A percentile compares a stretch with the other conserved stretches of the same genome.
phyloP scores from a whole-genome alignment of 2,113 vertebrate species.

The Platichthys stellatus region DNA sequence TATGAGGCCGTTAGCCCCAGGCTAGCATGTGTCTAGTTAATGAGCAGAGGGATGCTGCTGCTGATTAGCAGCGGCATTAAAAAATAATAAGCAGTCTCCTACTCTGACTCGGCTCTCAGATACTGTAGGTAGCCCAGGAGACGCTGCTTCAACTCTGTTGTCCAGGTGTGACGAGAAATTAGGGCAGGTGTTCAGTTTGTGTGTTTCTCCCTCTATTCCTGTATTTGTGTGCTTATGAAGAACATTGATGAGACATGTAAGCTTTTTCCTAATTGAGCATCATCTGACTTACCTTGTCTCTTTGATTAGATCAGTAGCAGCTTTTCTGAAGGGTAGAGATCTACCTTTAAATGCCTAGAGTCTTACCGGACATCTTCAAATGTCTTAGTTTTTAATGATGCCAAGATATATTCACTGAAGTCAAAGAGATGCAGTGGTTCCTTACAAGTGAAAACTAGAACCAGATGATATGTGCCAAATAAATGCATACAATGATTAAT shows the following conservation, averaged over 20 bases:
- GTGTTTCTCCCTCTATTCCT: conserved; percentile 12
- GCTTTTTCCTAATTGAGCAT: not conserved
- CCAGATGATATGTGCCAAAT: too few relatives aligned
- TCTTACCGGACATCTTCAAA: not conserved
- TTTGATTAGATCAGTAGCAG: not conserved
- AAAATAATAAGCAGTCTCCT: conserved; percentile 40
- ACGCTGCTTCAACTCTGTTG: conserved; percentile 27
- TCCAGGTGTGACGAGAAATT: conserved; percentile 53
- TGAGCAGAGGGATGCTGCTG: conserved; percentile 77
- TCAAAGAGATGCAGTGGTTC: too few relatives aligned
- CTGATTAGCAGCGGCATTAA: conserved; percentile 74
- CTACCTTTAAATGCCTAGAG: not conserved
- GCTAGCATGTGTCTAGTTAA: conserved; percentile 78
- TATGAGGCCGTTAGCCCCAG: conserved; percentile 73
- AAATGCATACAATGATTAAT: too few relatives aligned
- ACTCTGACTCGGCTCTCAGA: conserved; percentile 46
- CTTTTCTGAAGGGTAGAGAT: not conserved
- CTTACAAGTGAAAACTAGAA: too few relatives aligned
- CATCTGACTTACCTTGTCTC: not conserved
- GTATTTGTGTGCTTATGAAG: not conserved
- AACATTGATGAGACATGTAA: not conserved
- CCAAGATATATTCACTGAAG: too few relatives aligned
- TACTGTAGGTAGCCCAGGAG: conserved; percentile 8
- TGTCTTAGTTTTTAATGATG: too few relatives aligned
- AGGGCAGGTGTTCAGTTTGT: conserved; percentile 31